phyloP scores from a whole-genome alignment of 1,140 invertebrate species.

The Portunus trituberculatus region DNA sequence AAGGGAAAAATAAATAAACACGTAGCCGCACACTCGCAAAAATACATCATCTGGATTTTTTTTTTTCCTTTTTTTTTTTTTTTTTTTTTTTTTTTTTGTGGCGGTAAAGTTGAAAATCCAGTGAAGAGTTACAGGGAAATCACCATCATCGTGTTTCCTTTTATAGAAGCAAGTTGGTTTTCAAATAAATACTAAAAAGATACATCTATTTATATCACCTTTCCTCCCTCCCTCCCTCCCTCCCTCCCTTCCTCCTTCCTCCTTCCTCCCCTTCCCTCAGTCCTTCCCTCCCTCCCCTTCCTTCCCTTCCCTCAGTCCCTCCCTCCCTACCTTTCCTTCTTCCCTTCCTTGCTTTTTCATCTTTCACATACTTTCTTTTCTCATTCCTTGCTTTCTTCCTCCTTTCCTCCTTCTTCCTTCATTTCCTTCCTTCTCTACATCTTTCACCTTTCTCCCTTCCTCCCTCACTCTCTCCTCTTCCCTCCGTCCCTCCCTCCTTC shows the following conservation, averaged over 20 bases:
- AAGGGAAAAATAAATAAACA: not conserved
- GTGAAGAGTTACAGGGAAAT: too few relatives aligned
- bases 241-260: not conserved
- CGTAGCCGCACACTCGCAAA: not conserved
- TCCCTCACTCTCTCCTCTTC: too few relatives aligned
- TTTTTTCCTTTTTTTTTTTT: too few relatives aligned
- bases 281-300: not conserved
- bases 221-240: too few relatives aligned
- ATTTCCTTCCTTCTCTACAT: not conserved
- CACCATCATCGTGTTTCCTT: too few relatives aligned
- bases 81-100: too few relatives aligned
- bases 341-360: not conserved
- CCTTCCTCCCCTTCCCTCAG: too few relatives aligned
- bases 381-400: not conserved
- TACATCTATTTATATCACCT: too few relatives aligned
- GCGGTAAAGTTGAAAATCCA: too few relatives aligned
- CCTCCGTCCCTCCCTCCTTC: too few relatives aligned
- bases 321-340: not conserved
- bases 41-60: not conserved
- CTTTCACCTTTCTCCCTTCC: not conserved
- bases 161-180: too few relatives aligned
- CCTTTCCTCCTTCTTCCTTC: not conserved
- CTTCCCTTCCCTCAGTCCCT: not conserved
- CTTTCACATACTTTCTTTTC: not conserved
- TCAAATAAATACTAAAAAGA: too few relatives aligned